Conservation (phyloP, 2,797 vertebrate genomes). For the Premnoplex brunnescens region DNA sequence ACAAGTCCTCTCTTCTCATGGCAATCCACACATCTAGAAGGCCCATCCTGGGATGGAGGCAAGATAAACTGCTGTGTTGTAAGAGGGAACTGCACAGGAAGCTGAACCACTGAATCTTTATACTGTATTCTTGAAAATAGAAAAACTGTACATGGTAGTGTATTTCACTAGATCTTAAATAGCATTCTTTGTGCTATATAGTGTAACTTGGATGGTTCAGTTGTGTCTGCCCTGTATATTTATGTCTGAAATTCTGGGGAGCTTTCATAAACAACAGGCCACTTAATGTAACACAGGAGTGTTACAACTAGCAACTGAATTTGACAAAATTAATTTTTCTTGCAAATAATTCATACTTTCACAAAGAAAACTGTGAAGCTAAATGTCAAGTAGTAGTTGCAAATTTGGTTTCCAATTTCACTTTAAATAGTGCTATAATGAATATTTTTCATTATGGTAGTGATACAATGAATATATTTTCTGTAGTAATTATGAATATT, state of each 20-base stretch:
- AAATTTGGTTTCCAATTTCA: background rate
- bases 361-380: background rate
- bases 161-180: background rate
- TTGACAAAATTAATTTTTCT: background rate
- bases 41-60: background rate
- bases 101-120: background rate
- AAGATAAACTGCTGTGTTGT: background rate
- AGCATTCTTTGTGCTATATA: background rate
- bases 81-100: background rate
- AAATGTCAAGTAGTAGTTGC: background rate
- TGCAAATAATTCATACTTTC: background rate
- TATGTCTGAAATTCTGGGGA: background rate
- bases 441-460: background rate
- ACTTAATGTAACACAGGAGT: background rate
- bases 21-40: accelerated
- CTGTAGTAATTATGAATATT: background rate
- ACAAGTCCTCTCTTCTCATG: background rate
- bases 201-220: background rate
- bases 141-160: background rate
- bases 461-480: background rate
- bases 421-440: background rate
- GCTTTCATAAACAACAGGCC: background rate
- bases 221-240: background rate
- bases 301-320: background rate
- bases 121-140: background rate